Evolutionary conservation across 2,888 invertebrate species (phyloP), one percentile per base, ranked within the genome.

Genomic region (Spodoptera exigua): DNA sequence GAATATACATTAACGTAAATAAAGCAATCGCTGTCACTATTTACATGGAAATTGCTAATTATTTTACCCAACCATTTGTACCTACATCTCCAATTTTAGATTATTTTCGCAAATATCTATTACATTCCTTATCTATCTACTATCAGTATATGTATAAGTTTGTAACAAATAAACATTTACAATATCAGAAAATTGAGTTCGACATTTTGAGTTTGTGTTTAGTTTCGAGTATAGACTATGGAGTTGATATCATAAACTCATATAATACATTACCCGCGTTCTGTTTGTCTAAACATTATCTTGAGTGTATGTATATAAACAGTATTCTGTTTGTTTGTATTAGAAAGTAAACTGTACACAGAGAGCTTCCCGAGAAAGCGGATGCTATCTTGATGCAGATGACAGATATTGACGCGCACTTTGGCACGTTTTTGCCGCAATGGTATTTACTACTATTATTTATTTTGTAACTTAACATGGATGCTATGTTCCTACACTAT

Each of bases 341-440:
- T 57, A 57, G 69, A 61, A 67, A 68, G 62, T 68, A 57, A 68
- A 34, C 18, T 37, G 51, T 41, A 44, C 7, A 59, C 59, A 45
- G 18, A 51, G 27, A 41, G 49, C 49, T 70, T 61, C 55, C 70
- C 36, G 52, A 57, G 57, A 55, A 43, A 70, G n/a, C 55, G 65
- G 45, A 53, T 48, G 37, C 16, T 48, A 53, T 61, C 62, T 49
- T 39, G 46, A 54, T 54, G 16, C 14, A 67, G 46, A 51, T 43
- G 54, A 41, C 41, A 51, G 67, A 60, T 66, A 60, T 16, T 39
- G 14, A 3, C 34, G 41, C 27, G 27, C 27, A 27, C 7, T 27
- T 3, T 34, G 3, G 27, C 37, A 57, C 57, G 3, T 9, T n/a
- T 12, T 36, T 14, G 3, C 35, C n/a, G 35, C 17, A 14, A 14